Percentiles rank a stretch among this genome's conserved stretches.
Conservation (phyloP, 1,140 invertebrate genomes). For the Pentalonia nigronervosa region DNA sequence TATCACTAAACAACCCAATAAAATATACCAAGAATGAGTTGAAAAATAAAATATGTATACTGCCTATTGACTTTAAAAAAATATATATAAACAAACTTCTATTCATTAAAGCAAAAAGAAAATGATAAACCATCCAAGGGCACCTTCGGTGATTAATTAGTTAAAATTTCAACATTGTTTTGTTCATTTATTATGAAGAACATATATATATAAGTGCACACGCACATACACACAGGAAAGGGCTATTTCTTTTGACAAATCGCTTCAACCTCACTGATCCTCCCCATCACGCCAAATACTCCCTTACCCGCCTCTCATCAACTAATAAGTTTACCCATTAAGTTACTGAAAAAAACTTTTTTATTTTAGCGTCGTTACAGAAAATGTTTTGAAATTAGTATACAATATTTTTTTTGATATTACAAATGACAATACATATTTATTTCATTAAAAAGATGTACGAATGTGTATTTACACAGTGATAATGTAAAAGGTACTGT, state of each 20-base stretch:
- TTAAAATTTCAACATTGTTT: slow-evolving; percentile 27
- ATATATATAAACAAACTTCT: too few species aligned
- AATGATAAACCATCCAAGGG: slow-evolving; percentile 8
- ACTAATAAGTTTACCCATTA: not conserved
- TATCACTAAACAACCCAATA: not conserved
- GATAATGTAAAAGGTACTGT: not conserved
- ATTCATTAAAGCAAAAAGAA: slow-evolving; percentile 24
- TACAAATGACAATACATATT: not conserved
- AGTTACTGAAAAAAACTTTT: not conserved
- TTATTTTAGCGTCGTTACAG: not conserved
- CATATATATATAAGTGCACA: slow-evolving; percentile 8
- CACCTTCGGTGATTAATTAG: slow-evolving; percentile 11
- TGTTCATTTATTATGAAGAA: not conserved
- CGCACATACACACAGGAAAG: not conserved
- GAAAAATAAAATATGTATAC: not conserved
- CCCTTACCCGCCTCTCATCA: not conserved
- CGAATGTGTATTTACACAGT: not conserved
- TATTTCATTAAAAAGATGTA: not conserved
- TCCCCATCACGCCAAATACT: not conserved
- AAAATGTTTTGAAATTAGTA: slow-evolving; percentile 16
- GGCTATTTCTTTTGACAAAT: slow-evolving; percentile 11
- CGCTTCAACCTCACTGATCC: slow-evolving; percentile 8
- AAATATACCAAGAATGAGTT: not conserved
- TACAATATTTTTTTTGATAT: not conserved
- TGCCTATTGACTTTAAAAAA: too few species aligned